Evolutionary conservation across 2,113 vertebrate species (phyloP).

Genomic region (Macroglossus sobrinus): DNA sequence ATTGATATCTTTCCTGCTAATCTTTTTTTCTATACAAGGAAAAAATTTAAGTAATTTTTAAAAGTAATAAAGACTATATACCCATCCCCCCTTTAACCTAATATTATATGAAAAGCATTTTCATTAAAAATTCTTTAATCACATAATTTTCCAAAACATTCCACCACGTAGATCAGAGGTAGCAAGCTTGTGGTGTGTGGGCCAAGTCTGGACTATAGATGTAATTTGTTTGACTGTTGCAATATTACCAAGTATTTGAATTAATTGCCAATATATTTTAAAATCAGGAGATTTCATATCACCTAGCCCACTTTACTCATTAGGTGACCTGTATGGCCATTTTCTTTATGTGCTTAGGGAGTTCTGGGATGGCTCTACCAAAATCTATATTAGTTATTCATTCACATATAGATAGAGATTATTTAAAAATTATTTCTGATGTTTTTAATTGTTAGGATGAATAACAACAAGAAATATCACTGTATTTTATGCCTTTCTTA

Average conservation of each 20-base stretch:
- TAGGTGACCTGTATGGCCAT: not conserved
- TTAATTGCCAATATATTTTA: constrained; percentile 12
- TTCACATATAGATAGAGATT: not conserved
- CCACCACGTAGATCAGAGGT: not conserved
- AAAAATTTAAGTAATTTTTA: not conserved
- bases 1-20: not conserved
- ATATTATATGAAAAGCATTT: not conserved
- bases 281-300: not conserved
- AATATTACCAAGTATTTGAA: not conserved
- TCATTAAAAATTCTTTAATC: constrained; percentile 1
- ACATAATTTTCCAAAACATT: not conserved
- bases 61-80: not conserved
- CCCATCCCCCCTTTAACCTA: not conserved
- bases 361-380: not conserved
- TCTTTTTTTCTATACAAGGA: not conserved
- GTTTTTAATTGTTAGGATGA: not conserved
- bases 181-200: not conserved
- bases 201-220: not conserved
- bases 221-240: not conserved
- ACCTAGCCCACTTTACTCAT: not conserved
- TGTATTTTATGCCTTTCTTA: constrained; percentile 8
- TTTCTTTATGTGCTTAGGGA: not conserved
- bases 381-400: not conserved
- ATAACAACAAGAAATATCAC: not conserved
- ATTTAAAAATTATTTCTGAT: not conserved